Base-by-base conservation (phyloP, 1,140 invertebrate genomes). In the Lepidurus arcticus region DNA sequence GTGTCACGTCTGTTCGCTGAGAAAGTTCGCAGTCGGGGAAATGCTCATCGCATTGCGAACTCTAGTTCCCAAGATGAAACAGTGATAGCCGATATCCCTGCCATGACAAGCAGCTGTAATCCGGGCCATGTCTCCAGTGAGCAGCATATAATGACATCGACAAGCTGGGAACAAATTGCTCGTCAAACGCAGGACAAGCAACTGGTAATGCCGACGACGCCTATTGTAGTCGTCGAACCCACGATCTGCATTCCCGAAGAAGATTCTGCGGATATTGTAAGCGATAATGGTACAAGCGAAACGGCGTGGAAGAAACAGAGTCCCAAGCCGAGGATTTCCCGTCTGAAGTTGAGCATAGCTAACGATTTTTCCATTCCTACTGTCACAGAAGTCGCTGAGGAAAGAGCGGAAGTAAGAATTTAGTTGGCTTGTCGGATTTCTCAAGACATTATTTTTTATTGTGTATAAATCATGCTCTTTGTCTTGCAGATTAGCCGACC, bases 401-500 rank as follows among this genome's bases (percentile, higher is more conserved):
- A 65, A 21, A 21, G 16, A 16, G 16, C 16, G 53, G 53, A 65
- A 21, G 13, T 65, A 65, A 65, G 21, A 65, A 34, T 34, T 3
- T 2, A 4, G 3, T 34, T 34, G 34, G 34, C 4, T 34, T 34
- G 34, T 34, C 34, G 34, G 34, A 34, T 34, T 34, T 34, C 34
- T 34, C 34, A 34, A 34, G 34, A 34, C 2, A 34, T 34, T 0
- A 1, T 3, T 34, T 34, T 3, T 34, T 34, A 34, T 34, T 4
- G 34, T 34, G 26, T 0, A 73, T 43, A 5, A 26, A 11, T 73
- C 34, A 7, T 44, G n/a, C 13, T 44, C 26, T 47, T 75, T 65
- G 8, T 74, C 34, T 26, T 47, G 24, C 44, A 79, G 78, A 74
- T 75, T 26, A 74, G 45, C 44, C 75, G 75, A 42, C 44, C 44